Percentiles rank a stretch among this genome's conserved stretches.
These are phyloP conservation scores for Heterodera schachtii DNA, from an alignment of 1,140 invertebrate genomes.

Conservation along the genomic window DNA sequence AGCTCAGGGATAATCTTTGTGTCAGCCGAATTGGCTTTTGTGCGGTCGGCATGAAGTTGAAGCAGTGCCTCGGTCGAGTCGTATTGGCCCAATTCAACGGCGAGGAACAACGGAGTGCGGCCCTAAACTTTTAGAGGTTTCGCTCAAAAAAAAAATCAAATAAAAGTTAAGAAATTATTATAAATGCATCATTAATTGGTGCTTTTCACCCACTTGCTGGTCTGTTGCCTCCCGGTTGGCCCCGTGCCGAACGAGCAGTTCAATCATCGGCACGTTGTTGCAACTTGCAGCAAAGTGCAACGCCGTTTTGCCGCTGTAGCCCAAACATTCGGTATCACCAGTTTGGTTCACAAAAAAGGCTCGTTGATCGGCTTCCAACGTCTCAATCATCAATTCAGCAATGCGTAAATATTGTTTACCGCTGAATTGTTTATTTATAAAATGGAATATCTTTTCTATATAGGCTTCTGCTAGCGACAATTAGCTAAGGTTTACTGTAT, in stretches of 20 bases:
- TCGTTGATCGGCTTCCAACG: constrained; percentile 10
- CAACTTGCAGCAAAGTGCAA: constrained; percentile 9
- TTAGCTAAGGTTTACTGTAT: no score
- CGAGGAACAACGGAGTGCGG: constrained; percentile 15
- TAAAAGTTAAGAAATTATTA: background rate
- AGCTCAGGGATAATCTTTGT: constrained; percentile 25
- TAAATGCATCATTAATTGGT: background rate
- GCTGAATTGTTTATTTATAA: background rate
- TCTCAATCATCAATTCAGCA: constrained; percentile 19
- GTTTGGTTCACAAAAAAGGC: constrained; percentile 17
- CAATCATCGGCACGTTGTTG: constrained; percentile 20
- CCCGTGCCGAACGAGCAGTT: constrained; percentile 14
- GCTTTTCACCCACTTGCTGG: background rate
- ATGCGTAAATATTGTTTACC: constrained; percentile 6
- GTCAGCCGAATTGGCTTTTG: constrained; percentile 13
- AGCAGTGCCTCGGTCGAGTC: constrained; percentile 1
- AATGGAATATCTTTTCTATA: background rate
- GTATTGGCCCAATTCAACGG: constrained; percentile 24
- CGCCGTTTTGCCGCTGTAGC: constrained; percentile 9
- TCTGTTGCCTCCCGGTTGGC: constrained; percentile 19
- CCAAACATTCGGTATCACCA: background rate
- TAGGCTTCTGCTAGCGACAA: no score
- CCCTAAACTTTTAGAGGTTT: constrained; percentile 1
- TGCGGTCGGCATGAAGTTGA: constrained; percentile 14
- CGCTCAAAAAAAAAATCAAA: no score